These are phyloP conservation scores for Proctacanthus coquilletti DNA, from an alignment of 1,140 invertebrate species.

Conservation along the genomic window DNA sequence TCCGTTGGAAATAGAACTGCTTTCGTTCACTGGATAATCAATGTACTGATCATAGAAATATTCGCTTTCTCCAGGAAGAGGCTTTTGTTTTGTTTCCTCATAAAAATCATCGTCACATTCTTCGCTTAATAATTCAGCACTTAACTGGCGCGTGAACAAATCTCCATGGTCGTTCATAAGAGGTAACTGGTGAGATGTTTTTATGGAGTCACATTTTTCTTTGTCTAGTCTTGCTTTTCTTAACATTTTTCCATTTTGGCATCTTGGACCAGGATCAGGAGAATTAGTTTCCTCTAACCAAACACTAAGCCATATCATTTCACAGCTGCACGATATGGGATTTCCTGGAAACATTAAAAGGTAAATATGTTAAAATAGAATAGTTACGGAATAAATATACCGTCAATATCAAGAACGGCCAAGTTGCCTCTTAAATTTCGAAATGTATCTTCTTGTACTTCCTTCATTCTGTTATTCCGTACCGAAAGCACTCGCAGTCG, in stretches of 20 bases:
- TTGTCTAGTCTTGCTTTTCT: conserved; percentile 50
- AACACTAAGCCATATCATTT: conserved; percentile 62
- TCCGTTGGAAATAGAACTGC: conserved; percentile 15
- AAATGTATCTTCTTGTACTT: conserved; percentile 57
- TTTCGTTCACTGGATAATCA: conserved; percentile 48
- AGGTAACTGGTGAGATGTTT: conserved; percentile 17
- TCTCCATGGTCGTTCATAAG: conserved; percentile 28
- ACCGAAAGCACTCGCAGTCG: conserved; percentile 62
- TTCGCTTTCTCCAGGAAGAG: conserved; percentile 52
- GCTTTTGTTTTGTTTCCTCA: conserved; percentile 30
- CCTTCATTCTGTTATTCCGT: conserved; percentile 58
- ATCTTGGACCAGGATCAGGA: conserved; percentile 46
- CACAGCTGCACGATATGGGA: conserved; percentile 64
- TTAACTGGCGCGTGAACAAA: conserved; percentile 22
- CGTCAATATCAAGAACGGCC: conserved; percentile 68
- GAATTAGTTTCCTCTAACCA: conserved; percentile 57
- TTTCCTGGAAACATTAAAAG: conserved; percentile 40
- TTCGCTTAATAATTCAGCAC: conserved; percentile 23
- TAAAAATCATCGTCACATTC: conserved; percentile 18
- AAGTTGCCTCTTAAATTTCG: conserved; percentile 60
- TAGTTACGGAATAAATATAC: conserved; percentile 29
- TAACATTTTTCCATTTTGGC: conserved; percentile 55
- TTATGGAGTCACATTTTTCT: conserved; percentile 42
- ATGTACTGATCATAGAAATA: conserved; percentile 70
- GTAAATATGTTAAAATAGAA: neutral